phyloP scores from a whole-genome alignment of 35 echinoderm and acorn worm species.

The Heliocidaris tuberculata region DNA sequence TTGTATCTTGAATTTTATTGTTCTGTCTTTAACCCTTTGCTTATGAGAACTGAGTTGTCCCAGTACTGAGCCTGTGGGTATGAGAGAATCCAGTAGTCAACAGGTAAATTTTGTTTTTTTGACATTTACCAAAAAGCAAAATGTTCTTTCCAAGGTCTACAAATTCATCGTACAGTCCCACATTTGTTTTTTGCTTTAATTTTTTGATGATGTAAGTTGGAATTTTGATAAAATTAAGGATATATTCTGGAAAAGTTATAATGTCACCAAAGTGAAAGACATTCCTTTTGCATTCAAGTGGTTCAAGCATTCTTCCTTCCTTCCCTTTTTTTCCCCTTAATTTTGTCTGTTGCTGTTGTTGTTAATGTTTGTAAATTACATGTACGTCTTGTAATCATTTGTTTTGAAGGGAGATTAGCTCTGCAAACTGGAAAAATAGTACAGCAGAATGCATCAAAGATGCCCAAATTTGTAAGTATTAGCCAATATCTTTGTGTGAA shows the following conservation, averaged over 20 bases:
- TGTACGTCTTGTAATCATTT: background rate
- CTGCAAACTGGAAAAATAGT: conserved; percentile 80
- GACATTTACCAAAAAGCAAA: no score
- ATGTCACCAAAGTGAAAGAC: no score
- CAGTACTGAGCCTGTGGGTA: no score
- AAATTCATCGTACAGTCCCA: no score
- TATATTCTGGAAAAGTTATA: no score
- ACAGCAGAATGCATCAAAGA: conserved; percentile 85
- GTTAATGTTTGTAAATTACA: background rate
- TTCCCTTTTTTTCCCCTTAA: background rate
- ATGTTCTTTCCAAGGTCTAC: no score
- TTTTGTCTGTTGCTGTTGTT: conserved; percentile 17
- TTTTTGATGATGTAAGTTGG: no score
- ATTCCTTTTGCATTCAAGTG: no score
- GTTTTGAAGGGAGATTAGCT: conserved; percentile 64
- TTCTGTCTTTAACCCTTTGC: background rate
- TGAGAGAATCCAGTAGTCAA: no score
- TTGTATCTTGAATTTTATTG: background rate
- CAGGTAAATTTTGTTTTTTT: no score
- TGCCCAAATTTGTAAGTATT: conserved; percentile 87
- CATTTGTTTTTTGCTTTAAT: no score
- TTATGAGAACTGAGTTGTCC: background rate
- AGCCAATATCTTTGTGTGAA: background rate
- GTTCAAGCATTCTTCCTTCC: background rate
- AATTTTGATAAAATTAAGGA: no score